Conservation (phyloP, 2,797 vertebrate genomes). For the Cossypha niveicapilla region DNA sequence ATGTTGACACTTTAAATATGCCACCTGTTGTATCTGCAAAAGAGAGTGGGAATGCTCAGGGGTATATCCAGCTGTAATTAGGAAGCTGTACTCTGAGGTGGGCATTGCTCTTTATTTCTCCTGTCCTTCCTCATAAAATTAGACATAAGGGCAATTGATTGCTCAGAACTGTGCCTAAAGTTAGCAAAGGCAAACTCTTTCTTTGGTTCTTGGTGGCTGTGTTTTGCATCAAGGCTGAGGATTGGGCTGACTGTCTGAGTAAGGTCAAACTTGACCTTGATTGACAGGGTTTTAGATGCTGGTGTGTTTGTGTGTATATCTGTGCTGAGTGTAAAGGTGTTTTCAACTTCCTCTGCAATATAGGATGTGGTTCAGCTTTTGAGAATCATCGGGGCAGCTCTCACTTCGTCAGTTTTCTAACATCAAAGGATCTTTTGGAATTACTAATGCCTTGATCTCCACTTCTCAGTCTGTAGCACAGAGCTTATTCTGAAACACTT, state of each 20-base stretch:
- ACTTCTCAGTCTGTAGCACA: constrained; percentile 15
- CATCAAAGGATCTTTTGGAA: constrained; percentile 37
- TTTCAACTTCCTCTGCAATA: constrained; percentile 12
- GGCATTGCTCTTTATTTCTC: not conserved
- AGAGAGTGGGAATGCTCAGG: not conserved
- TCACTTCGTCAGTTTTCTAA: constrained; percentile 42
- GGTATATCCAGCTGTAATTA: not conserved
- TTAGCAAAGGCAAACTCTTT: not conserved
- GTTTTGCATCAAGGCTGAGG: not conserved
- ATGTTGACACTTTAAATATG: not conserved
- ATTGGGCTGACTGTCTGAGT: not conserved
- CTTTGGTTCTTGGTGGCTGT: not conserved
- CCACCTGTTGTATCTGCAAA: not conserved
- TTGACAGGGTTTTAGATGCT: not conserved
- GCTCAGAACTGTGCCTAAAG: not conserved
- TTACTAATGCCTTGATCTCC: constrained; percentile 45
- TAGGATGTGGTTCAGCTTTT: constrained; percentile 30
- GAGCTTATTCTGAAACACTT: constrained; percentile 1
- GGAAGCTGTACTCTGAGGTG: not conserved
- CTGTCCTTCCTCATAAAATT: not conserved
- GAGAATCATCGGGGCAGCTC: constrained; percentile 24
- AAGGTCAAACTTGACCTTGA: not conserved
- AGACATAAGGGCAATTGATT: not conserved
- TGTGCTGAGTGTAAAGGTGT: not conserved
- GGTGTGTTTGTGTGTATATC: not conserved